These are phyloP conservation scores for Chironomus riparius DNA, from an alignment of 2,888 invertebrate genomes.

Conservation along the genomic window DNA sequence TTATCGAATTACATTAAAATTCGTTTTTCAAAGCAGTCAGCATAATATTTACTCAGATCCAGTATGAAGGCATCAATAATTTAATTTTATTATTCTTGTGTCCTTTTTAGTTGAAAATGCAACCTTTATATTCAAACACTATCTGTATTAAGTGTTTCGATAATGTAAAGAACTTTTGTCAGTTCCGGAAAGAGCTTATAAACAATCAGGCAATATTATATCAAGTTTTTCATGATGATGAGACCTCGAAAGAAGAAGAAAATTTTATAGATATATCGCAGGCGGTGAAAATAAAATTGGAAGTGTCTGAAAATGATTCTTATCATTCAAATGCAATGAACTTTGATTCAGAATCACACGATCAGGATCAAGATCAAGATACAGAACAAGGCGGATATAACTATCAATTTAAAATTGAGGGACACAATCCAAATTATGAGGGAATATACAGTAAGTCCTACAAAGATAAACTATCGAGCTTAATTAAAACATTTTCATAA, in stretches of 20 bases:
- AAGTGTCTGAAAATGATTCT: slow-evolving; percentile 13
- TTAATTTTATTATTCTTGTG: neutral
- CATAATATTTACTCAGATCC: too few relatives aligned
- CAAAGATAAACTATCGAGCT: neutral
- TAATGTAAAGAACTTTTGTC: slow-evolving; percentile 14
- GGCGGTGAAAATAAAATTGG: slow-evolving; percentile 17
- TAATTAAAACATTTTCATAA: neutral
- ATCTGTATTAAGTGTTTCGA: slow-evolving; percentile 19
- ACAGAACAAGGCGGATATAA: neutral
- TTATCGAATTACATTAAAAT: too few relatives aligned
- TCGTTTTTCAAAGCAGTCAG: too few relatives aligned
- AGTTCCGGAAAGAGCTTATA: slow-evolving; percentile 18
- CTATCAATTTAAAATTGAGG: slow-evolving; percentile 18
- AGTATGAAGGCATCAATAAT: too few relatives aligned
- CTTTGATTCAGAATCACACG: slow-evolving; percentile 8
- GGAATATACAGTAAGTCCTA: slow-evolving; percentile 9
- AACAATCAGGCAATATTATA: slow-evolving; percentile 19
- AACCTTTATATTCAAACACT: slow-evolving; percentile 6
- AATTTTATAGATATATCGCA: slow-evolving; percentile 22
- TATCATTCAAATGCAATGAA: slow-evolving; percentile 11
- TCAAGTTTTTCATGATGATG: slow-evolving; percentile 15
- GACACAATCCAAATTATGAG: neutral
- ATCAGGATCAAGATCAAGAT: neutral
- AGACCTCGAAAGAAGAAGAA: neutral
- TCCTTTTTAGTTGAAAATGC: slow-evolving; percentile 12